These are phyloP conservation scores for Eledone cirrhosa DNA, from an alignment of 2,888 invertebrate genomes.

Conservation along the genomic window DNA sequence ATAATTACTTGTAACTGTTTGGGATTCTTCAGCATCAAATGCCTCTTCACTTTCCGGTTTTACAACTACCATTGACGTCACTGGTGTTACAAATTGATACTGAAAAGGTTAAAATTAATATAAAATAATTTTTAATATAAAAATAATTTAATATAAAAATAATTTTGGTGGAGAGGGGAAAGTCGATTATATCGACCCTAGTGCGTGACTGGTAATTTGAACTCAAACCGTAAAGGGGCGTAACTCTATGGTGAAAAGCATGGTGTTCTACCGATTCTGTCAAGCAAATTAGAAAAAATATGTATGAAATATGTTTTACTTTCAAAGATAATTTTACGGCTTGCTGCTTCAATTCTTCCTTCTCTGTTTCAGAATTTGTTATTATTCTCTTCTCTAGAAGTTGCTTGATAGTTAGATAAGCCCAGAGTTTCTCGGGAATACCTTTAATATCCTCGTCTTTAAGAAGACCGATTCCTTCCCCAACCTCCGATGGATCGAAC, in stretches of 20 bases:
- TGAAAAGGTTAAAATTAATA: conserved; percentile 37
- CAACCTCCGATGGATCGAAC: neutral
- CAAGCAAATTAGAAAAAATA: neutral
- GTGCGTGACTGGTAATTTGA: too few relatives aligned
- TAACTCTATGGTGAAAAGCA: too few relatives aligned
- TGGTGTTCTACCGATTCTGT: too few relatives aligned
- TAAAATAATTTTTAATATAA: too few relatives aligned
- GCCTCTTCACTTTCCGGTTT: conserved; percentile 63
- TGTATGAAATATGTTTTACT: conserved; percentile 35
- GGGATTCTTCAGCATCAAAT: too few relatives aligned
- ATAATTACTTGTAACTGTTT: too few relatives aligned
- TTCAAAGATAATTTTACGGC: conserved; percentile 49
- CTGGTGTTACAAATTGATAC: conserved; percentile 78
- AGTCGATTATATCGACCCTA: too few relatives aligned
- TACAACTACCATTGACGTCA: conserved; percentile 77
- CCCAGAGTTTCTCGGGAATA: conserved; percentile 53
- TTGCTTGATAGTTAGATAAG: conserved; percentile 53
- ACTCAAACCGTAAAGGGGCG: too few relatives aligned
- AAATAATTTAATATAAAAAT: too few relatives aligned
- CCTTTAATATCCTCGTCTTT: neutral
- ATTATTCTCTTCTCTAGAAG: conserved; percentile 41
- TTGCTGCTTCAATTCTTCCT: conserved; percentile 39
- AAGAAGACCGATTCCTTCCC: conserved; percentile 11
- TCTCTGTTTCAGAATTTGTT: conserved; percentile 31
- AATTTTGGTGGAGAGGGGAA: too few relatives aligned